A percentile compares a stretch with the other conserved stretches of the same genome.
Evolutionary conservation across 2,888 invertebrate genomes (phyloP).

Genomic region (Lycocerus yunnanus): DNA sequence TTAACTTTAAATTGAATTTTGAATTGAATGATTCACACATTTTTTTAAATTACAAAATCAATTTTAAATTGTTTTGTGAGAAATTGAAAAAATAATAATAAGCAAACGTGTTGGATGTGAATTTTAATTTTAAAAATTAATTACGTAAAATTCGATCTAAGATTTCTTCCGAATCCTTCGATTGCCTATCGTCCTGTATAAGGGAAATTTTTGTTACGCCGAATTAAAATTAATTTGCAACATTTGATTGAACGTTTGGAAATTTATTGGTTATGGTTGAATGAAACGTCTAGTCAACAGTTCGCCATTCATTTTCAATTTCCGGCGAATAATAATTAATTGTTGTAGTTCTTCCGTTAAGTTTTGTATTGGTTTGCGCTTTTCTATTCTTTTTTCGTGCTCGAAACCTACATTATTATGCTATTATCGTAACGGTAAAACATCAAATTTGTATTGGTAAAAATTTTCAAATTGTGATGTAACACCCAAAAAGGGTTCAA

Average conservation of each 20-base stretch:
- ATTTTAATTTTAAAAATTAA: not conserved
- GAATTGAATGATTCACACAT: not conserved
- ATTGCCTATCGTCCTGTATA: not conserved
- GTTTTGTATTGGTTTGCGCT: slow-evolving; percentile 37
- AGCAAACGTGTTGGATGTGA: not conserved
- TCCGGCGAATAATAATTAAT: slow-evolving; percentile 50
- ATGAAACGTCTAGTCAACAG: slow-evolving; percentile 44
- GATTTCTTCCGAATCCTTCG: too few relatives aligned
- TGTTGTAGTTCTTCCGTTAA: slow-evolving; percentile 50
- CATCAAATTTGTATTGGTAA: not conserved
- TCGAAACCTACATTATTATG: not conserved
- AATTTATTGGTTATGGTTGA: slow-evolving; percentile 44
- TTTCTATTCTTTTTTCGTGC: slow-evolving; percentile 13
- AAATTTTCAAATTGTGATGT: not conserved
- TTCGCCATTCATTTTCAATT: slow-evolving; percentile 53
- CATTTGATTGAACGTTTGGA: slow-evolving; percentile 41
- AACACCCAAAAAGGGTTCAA: not conserved
- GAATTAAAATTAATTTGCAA: slow-evolving; percentile 20
- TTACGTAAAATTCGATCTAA: not conserved
- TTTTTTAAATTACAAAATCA: not conserved
- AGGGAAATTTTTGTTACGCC: not conserved
- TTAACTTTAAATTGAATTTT: not conserved
- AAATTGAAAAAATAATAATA: not conserved
- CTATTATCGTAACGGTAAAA: not conserved
- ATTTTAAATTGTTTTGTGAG: not conserved